These are phyloP conservation scores for Lumbricus terrestris DNA, from an alignment of 2,888 invertebrate species.

Conservation along the genomic window DNA sequence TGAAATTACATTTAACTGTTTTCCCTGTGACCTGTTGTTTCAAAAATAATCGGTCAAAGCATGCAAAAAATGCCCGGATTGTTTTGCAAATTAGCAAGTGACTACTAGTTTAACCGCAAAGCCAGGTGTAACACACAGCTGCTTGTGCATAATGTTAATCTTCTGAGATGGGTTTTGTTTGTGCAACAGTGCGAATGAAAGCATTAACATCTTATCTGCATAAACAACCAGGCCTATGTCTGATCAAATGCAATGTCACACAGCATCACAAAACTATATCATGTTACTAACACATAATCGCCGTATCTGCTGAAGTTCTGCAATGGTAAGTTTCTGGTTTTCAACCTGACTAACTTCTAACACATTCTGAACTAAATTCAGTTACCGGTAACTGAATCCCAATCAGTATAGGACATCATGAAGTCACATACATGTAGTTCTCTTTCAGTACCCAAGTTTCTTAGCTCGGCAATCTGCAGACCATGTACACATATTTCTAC, in stretches of 20 bases:
- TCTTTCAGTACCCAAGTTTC: too few relatives aligned
- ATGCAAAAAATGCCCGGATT: not conserved
- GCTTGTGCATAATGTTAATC: not conserved
- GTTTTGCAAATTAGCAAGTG: not conserved
- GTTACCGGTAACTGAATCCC: not conserved
- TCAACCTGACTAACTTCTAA: not conserved
- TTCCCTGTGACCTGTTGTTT: not conserved
- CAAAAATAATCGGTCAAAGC: not conserved
- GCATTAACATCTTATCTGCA: not conserved
- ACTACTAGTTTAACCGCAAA: not conserved
- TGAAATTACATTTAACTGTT: not conserved
- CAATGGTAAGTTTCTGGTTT: not conserved
- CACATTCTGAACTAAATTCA: not conserved
- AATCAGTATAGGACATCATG: not conserved
- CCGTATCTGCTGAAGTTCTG: not conserved
- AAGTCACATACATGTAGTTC: too few relatives aligned
- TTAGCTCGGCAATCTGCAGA: too few relatives aligned
- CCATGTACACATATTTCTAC: not conserved
- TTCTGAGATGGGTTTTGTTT: not conserved
- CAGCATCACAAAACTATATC: not conserved
- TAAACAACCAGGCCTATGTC: not conserved
- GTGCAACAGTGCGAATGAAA: not conserved
- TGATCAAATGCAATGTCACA: not conserved
- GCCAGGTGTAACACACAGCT: not conserved
- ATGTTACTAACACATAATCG: not conserved